Percentiles rank a stretch among this genome's conserved stretches.
phyloP scores from a whole-genome alignment of 2,888 invertebrate genomes.

The Synanthedon vespiformis region DNA sequence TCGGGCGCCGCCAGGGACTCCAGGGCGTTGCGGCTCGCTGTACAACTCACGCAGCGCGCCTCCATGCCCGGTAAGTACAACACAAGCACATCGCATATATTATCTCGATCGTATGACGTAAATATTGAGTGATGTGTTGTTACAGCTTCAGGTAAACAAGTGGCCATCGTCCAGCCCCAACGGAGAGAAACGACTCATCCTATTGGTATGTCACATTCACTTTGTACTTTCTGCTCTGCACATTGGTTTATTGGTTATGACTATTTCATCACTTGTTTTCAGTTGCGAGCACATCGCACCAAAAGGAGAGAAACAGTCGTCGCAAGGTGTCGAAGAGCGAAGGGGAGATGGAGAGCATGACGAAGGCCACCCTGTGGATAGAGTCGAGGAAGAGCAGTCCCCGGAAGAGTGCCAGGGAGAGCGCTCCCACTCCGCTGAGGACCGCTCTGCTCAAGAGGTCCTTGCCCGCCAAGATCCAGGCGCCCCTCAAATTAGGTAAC shows the following conservation, averaged over 20 bases:
- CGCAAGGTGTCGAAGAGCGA: no score
- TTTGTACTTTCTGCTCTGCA: no score
- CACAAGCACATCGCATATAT: neutral
- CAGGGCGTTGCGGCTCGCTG: conserved; percentile 6
- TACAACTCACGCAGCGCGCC: conserved; percentile 19
- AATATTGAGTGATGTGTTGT: neutral
- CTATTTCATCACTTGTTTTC: no score
- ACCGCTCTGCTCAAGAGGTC: conserved; percentile 20
- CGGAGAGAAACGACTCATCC: conserved; percentile 32
- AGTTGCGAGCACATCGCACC: no score
- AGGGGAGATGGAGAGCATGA: conserved; percentile 12
- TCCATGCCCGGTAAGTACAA: conserved; percentile 16
- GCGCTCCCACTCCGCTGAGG: conserved; percentile 24
- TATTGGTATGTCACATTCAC: conserved; percentile 22
- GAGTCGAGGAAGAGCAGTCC: conserved; percentile 36
- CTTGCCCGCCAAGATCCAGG: conserved; percentile 35
- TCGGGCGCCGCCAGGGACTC: neutral
- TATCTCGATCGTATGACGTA: no score
- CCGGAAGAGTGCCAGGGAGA: conserved; percentile 7
- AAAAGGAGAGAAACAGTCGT: no score
- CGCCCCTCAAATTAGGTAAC: conserved; percentile 34
- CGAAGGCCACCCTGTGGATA: conserved; percentile 48
- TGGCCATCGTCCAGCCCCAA: conserved; percentile 61
- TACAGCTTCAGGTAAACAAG: conserved; percentile 41
- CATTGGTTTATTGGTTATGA: no score